A percentile compares a stretch with the other conserved stretches of the same genome.
Conservation (phyloP, 2,797 vertebrate species). For the Crenichthys baileyi region DNA sequence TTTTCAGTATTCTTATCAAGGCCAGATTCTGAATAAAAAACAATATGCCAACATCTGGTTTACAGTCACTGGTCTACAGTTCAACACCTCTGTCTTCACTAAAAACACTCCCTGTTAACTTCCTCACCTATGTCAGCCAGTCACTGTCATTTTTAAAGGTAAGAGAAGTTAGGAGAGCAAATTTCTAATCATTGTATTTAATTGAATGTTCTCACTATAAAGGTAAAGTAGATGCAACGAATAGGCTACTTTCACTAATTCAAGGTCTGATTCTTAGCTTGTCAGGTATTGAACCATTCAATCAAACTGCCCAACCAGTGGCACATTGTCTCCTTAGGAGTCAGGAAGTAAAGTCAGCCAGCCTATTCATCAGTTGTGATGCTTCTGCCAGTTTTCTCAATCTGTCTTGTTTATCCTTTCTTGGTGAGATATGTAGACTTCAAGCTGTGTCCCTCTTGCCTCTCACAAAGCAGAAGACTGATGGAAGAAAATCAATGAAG, state of each 20-base stretch:
- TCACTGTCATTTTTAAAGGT: not conserved
- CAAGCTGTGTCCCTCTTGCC: slow-evolving; percentile 30
- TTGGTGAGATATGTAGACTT: slow-evolving; percentile 28
- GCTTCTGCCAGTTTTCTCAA: slow-evolving; percentile 44
- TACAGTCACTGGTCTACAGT: not conserved
- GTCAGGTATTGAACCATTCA: slow-evolving; percentile 12
- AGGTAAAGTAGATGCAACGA: slow-evolving; percentile 26
- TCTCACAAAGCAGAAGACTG: slow-evolving; percentile 23
- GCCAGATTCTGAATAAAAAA: not conserved
- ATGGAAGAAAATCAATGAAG: not conserved
- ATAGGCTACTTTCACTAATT: slow-evolving; percentile 9
- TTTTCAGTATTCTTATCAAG: not conserved
- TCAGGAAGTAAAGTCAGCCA: slow-evolving; percentile 26
- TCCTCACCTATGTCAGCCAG: not conserved
- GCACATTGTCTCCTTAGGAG: slow-evolving; percentile 29
- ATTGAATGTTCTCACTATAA: slow-evolving; percentile 29
- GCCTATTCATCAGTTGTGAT: slow-evolving; percentile 29
- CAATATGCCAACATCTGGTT: not conserved
- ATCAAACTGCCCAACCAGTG: slow-evolving; percentile 25
- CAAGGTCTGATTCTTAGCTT: not conserved
- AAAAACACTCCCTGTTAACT: too few relatives aligned
- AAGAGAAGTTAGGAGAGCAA: not conserved
- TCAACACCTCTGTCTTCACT: not conserved
- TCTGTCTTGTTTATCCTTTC: slow-evolving; percentile 50
- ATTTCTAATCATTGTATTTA: not conserved